Evolutionary conservation across 1,140 invertebrate genomes (phyloP), one percentile per base, ranked within the genome.

Genomic region (Eriosoma lanigerum): DNA sequence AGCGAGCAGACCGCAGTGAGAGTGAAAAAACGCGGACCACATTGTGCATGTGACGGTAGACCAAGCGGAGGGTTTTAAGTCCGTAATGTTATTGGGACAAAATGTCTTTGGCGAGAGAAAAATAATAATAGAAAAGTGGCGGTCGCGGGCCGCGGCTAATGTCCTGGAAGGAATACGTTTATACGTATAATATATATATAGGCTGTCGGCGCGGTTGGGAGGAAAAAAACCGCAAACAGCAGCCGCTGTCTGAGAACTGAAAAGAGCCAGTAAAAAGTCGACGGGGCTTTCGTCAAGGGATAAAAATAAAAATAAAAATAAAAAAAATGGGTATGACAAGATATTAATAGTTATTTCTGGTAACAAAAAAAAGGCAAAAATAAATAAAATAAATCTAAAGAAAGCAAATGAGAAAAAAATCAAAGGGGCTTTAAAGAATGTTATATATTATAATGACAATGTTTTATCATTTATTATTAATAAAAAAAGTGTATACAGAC

Each of bases 291-390:
- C 75, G 75, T 78, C 75, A 78, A 62, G 56, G 75, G 75, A 38
- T 48, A n/a, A n/a, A n/a, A n/a, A n/a, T n/a, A n/a, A n/a, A n/a
- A n/a, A n/a, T n/a, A n/a, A n/a, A n/a, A n/a, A n/a, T n/a, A n/a
- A n/a, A n/a, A 78, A 78, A 78, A 78, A 78, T 26, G 75, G 75
- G 54, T 78, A 78, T 78, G 75, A 78, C 75, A 78, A 78, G 75
- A 78, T 78, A 78, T 78, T 78, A 78, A 78, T 78, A 78, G 75
- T 78, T 78, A 78, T 78, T 78, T 76, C 15, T 72, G 68, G 68
- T 62, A 19, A 62, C 32, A 26, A 62, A 58, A 60, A 60, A 78
- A 62, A 60, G 62, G 29, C 46, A 58, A 60, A 60, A 78, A 62
- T 46, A 78, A 52, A 68, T 58, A 75, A 62, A 29, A 78, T 56